These are phyloP conservation scores for Lottia scabra DNA, from an alignment of 2,888 invertebrate genomes.

Conservation along the genomic window DNA sequence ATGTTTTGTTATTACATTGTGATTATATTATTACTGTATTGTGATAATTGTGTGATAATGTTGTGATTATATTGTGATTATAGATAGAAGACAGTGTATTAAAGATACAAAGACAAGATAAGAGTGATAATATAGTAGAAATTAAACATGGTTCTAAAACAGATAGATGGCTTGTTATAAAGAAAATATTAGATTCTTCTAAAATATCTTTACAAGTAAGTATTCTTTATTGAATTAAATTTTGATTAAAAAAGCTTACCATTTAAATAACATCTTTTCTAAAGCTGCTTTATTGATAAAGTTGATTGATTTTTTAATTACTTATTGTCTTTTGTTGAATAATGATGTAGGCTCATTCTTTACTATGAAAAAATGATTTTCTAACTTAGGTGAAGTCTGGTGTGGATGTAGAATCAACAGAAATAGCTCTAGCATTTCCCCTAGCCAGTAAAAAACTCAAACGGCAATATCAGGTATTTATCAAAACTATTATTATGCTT, in stretches of 20 bases:
- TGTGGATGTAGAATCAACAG: slow-evolving; percentile 65
- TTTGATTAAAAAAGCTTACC: no score
- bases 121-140: slow-evolving; percentile 54
- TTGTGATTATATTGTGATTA: background rate
- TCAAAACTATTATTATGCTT: no score
- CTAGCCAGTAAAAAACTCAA: slow-evolving; percentile 32
- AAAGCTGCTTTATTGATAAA: no score
- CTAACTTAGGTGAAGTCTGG: slow-evolving; percentile 62
- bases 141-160: slow-evolving; percentile 49
- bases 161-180: slow-evolving; percentile 64
- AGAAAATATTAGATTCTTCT: slow-evolving; percentile 59
- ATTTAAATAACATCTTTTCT: no score
- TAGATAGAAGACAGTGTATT: slow-evolving; percentile 51
- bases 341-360: background rate
- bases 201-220: slow-evolving; percentile 53
- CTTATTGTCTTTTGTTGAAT: background rate
- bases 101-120: slow-evolving; percentile 54
- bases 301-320: background rate
- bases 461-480: slow-evolving; percentile 29
- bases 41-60: no score
- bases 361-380: background rate
- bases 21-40: no score
- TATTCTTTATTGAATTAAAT: no score
- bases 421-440: slow-evolving; percentile 66
- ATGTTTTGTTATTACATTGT: no score